phyloP scores from a whole-genome alignment of 2,888 invertebrate genomes.

The Cataglyphis livida region DNA sequence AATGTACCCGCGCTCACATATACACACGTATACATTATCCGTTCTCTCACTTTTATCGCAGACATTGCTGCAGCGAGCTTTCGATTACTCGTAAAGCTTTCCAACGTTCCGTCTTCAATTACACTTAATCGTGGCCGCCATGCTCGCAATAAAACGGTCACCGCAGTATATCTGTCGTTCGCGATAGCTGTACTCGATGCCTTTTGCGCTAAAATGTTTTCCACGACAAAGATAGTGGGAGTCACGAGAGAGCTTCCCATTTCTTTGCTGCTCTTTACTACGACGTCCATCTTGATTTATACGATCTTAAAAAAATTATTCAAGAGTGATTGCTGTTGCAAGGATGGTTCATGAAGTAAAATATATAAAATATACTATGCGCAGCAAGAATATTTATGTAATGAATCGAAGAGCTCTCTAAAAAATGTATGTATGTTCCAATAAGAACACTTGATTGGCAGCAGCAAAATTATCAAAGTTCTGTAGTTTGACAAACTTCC shows the following conservation, averaged over 20 bases:
- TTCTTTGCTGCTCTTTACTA: not conserved
- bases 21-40: conserved; percentile 7
- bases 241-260: not conserved
- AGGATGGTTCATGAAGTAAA: not conserved
- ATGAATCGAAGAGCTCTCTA: not conserved
- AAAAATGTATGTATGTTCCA: not conserved
- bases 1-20: not conserved
- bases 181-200: conserved; percentile 26
- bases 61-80: conserved; percentile 28
- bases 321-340: not conserved
- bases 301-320: conserved; percentile 10
- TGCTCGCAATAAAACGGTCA: conserved; percentile 40
- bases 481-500: conserved; percentile 1
- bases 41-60: conserved; percentile 10
- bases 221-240: conserved; percentile 4
- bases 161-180: conserved; percentile 39
- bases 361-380: not conserved
- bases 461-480: conserved; percentile 17
- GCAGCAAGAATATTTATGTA: not conserved
- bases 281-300: not conserved
- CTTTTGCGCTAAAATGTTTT: conserved; percentile 36
- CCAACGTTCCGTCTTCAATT: conserved; percentile 54
- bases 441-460: not conserved
- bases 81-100: conserved; percentile 54
- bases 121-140: conserved; percentile 48